Conservation (phyloP, 2,113 vertebrate species). For the Neolamprologus fasciatus region DNA sequence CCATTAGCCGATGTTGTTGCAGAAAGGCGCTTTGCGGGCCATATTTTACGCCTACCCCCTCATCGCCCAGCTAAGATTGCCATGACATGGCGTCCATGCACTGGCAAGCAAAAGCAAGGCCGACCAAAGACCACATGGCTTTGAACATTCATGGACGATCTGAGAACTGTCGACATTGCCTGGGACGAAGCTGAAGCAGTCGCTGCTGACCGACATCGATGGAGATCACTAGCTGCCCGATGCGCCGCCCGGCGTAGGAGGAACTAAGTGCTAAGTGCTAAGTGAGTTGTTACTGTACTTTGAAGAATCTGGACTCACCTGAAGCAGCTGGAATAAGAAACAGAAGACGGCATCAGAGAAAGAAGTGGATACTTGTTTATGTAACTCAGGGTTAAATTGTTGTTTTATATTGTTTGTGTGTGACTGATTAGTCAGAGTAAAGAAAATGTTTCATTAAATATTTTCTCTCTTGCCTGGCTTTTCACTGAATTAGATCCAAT, state of each 20-base stretch:
- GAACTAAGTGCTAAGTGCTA: no score
- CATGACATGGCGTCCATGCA: rapidly evolving
- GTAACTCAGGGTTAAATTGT: rapidly evolving
- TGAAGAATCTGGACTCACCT: neutral
- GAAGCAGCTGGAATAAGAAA: neutral
- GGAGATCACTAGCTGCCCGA: no score
- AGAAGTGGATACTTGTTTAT: neutral
- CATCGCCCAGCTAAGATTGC: no score
- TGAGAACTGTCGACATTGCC: no score
- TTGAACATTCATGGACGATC: no score
- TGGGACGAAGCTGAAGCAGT: no score
- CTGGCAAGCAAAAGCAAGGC: rapidly evolving
- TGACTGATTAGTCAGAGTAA: neutral
- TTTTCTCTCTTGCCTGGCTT: neutral
- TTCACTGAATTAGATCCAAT: neutral
- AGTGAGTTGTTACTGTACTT: neutral
- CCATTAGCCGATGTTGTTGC: no score
- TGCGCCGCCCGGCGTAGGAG: no score
- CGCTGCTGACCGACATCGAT: no score
- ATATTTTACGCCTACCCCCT: no score
- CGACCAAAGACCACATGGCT: no score
- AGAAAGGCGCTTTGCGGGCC: no score
- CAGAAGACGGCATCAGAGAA: rapidly evolving
- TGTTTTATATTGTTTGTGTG: neutral
- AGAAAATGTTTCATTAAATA: neutral